Evolutionary conservation across 2,888 invertebrate genomes (phyloP).

Genomic region (Junonia oenone): DNA sequence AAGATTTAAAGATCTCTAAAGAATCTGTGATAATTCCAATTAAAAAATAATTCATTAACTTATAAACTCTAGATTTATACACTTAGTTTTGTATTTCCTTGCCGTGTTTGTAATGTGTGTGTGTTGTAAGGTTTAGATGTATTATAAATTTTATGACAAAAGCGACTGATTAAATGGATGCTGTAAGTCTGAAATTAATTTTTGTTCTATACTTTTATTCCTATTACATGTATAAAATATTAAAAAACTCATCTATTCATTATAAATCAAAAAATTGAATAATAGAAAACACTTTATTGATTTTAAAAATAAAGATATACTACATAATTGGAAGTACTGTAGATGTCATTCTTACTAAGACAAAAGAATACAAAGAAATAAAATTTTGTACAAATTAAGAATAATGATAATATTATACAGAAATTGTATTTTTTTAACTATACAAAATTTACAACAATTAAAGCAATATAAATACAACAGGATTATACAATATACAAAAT

Average conservation of each 20-base stretch:
- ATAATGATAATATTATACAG: neutral
- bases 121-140: constrained; percentile 39
- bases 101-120: constrained; percentile 42
- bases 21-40: constrained; percentile 76
- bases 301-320: neutral
- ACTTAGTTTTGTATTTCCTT: constrained; percentile 47
- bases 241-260: neutral
- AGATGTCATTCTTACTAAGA: neutral
- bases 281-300: too few relatives aligned
- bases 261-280: neutral
- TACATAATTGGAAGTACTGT: neutral
- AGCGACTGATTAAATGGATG: constrained; percentile 59
- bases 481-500: too few relatives aligned
- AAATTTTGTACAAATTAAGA: too few relatives aligned
- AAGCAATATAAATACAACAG: neutral
- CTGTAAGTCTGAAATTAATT: constrained; percentile 38
- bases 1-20: constrained; percentile 76
- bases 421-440: neutral
- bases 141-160: constrained; percentile 14
- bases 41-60: constrained; percentile 68
- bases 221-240: neutral
- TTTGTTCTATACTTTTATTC: constrained; percentile 8
- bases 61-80: constrained; percentile 57
- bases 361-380: too few relatives aligned
- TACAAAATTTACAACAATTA: neutral